Evolutionary conservation across 2,888 invertebrate genomes (phyloP), one percentile per base, ranked within the genome.

Genomic region (Drosophila subquinaria): DNA sequence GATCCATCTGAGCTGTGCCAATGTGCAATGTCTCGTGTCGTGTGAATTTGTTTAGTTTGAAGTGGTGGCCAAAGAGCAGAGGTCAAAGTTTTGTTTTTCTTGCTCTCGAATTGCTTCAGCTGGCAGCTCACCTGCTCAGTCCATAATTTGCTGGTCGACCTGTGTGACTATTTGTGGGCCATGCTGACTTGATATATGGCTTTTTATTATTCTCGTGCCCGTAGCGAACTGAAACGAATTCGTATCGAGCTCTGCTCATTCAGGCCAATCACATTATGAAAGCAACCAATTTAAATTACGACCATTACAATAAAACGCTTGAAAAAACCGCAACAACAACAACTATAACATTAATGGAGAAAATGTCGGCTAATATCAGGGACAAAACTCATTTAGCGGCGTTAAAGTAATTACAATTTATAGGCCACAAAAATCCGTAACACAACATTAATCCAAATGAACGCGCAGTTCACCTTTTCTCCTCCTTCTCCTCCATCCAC

Each of bases 381-480:
- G 78, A 79, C 79, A 79, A 79, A 84, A 88, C 84, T 88, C 89
- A 88, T 87, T 87, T 88, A 78, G 82, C 70, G 73, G 83, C 75
- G 86, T 88, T 89, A 81, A 86, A 88, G 87, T 90, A 89, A 90
- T 88, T 90, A 88, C 89, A 75, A 88, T 88, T 90, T 88, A 88
- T 87, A 89, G 88, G 85, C 90, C 80, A 87, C 87, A 90, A 88
- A 90, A 88, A 90, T 87, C 88, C 88, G 89, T 73, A 86, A 78
- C 86, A 89, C 84, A 81, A 84, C 84, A 84, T 84, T 89, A 84
- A 84, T 84, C 89, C 89, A 89, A 84, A 89, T 84, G 89, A 84
- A 79, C 77, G 84, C 64, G 55, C 83, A 69, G 20, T 64, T 33
- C 57, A 61, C 40, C 61, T 17, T 27, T 20, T 6, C 36, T 45